These are phyloP conservation scores for Nasonia giraulti DNA, from an alignment of 1,140 invertebrate species.

Conservation along the genomic window DNA sequence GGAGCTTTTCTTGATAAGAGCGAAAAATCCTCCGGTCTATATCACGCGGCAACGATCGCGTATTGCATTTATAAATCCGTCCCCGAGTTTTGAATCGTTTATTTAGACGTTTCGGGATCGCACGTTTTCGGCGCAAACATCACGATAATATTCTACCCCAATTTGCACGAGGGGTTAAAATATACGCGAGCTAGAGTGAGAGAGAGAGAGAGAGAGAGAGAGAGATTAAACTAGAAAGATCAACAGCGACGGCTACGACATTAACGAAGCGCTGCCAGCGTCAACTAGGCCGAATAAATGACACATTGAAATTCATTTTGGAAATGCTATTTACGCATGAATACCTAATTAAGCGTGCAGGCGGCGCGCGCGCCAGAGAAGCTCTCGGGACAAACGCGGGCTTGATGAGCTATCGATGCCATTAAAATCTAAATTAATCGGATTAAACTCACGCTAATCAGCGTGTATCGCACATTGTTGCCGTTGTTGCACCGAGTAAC, in stretches of 20 bases:
- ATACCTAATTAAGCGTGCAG: not conserved
- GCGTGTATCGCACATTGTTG: not conserved
- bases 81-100: no score
- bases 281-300: not conserved
- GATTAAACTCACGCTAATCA: slow-evolving; percentile 7
- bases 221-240: slow-evolving; percentile 6
- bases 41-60: no score
- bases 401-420: slow-evolving; percentile 40
- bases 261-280: not conserved
- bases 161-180: not conserved
- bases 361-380: no score
- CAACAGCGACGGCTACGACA: not conserved
- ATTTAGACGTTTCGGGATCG: no score
- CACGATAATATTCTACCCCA: not conserved
- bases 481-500: no score
- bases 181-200: not conserved
- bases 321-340: slow-evolving; percentile 23
- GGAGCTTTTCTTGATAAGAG: not conserved
- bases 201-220: not conserved
- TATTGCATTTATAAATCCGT: no score
- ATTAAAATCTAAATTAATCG: slow-evolving; percentile 33
- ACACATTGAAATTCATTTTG: slow-evolving; percentile 32
- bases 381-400: not conserved
- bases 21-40: no score
- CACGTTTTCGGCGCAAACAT: not conserved